Evolutionary conservation across 1,140 invertebrate species (phyloP).

Genomic region (Brachionus rotundiformis): DNA sequence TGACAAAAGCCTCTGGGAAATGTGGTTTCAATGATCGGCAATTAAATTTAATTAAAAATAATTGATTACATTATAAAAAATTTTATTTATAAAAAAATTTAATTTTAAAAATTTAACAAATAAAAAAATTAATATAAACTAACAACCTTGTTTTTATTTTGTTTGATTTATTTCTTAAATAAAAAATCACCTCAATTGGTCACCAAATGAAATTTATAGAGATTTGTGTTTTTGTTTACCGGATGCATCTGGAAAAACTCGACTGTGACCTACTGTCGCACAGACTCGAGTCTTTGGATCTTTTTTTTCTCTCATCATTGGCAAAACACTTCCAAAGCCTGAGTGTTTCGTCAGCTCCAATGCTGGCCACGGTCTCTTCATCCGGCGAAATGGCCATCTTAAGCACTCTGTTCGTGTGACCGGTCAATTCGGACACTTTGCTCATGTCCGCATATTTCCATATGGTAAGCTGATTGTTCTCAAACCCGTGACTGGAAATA

Average conservation of each 20-base stretch:
- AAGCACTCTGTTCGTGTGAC: constrained; percentile 84
- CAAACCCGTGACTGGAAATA: constrained; percentile 90
- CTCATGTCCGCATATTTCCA: constrained; percentile 91
- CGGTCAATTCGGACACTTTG: constrained; percentile 70
- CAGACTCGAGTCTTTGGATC: constrained; percentile 40
- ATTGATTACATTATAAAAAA: too few relatives aligned
- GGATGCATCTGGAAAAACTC: constrained; percentile 20
- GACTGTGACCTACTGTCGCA: neutral
- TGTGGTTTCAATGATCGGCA: too few relatives aligned
- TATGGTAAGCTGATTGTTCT: constrained; percentile 87
- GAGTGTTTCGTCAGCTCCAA: constrained; percentile 93
- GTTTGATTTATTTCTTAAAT: too few relatives aligned
- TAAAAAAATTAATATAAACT: too few relatives aligned
- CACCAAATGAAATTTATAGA: too few relatives aligned
- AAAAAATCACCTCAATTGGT: neutral
- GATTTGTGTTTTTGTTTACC: too few relatives aligned
- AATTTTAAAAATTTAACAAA: too few relatives aligned
- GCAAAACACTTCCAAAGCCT: constrained; percentile 90
- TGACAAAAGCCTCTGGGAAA: too few relatives aligned
- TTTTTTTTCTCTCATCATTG: neutral
- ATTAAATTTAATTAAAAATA: too few relatives aligned
- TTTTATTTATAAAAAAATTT: too few relatives aligned
- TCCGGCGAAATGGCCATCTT: constrained; percentile 91
- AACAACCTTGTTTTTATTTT: too few relatives aligned
- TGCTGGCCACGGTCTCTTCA: constrained; percentile 84